Base-by-base conservation (phyloP, 2,888 invertebrate species). In the Eupithecia centaureata region DNA sequence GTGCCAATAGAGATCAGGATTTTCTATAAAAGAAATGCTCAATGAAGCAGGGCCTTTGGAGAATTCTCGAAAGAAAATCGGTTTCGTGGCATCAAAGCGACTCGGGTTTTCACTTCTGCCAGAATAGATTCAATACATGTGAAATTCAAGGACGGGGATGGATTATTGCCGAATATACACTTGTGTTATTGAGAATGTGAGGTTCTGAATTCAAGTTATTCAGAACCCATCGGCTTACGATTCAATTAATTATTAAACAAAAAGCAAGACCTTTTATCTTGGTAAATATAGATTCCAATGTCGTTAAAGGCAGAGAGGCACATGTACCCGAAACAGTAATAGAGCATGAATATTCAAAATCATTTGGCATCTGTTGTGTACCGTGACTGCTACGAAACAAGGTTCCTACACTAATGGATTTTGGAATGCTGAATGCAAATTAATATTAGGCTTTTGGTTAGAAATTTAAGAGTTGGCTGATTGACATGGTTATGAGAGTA, bases 311-410 rank as follows among this genome's bases (percentile, higher is more conserved):
- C 30, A 56, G 59, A 56, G 60, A 63, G n/a, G 63, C 52, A 57
- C 57, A 57, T 63, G 56, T 60, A 54, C 18, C 65, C 35, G 54
- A 60, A 68, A 59, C 75, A 70, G 74, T 77, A 77, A 77, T 76
- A 70, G 70, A 67, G 65, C 74, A 80, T 83, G 79, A 82, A 80
- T 80, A 82, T 82, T 81, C 78, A 77, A 75, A 77, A 73, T 79
- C 74, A 79, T 80, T 77, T 77, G 70, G 73, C 72, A 78, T 77
- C 73, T 22, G 47, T 12, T 22, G 22, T 47, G 66, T 59, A 72
- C 67, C 47, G 61, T 63, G 71, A 72, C 70, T 71, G 70, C 68
- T 66, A 69, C 58, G 35, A 51, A 74, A 69, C 63, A 56, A 51
- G 67, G 69, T 66, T 73, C 62, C 63, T 57, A 22, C 60, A 61